These are phyloP conservation scores for Propithecus deckenii DNA, from an alignment of 2,797 vertebrate species.

Conservation along the genomic window DNA sequence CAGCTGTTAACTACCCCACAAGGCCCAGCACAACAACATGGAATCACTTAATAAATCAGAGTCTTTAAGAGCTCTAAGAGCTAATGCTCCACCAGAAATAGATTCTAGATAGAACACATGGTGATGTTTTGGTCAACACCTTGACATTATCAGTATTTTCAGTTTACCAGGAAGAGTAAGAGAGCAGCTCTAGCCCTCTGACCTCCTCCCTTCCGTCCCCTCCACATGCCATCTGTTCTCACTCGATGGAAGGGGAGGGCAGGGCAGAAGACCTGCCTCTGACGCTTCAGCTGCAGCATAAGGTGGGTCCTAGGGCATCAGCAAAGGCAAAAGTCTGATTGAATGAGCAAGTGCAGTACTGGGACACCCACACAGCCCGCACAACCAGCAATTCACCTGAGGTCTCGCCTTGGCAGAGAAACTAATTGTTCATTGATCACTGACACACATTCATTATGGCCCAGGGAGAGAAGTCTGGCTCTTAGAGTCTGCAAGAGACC, in stretches of 20 bases:
- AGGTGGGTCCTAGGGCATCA: neutral
- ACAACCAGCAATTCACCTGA: rapidly evolving
- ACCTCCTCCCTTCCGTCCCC: too few relatives aligned
- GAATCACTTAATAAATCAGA: neutral
- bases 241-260: neutral
- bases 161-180: neutral
- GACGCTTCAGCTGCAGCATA: neutral
- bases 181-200: neutral
- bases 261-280: neutral
- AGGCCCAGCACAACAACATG: neutral
- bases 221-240: neutral
- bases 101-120: neutral
- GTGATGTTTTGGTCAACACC: neutral
- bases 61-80: neutral
- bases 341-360: neutral
- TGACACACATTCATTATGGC: neutral
- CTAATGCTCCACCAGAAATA: neutral
- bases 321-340: neutral
- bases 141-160: neutral
- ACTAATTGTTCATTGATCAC: rapidly evolving
- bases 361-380: rapidly evolving
- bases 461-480: neutral
- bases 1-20: neutral
- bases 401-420: neutral
- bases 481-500: neutral